phyloP scores from a whole-genome alignment of 2,888 invertebrate species.

The Lagria hirta region DNA sequence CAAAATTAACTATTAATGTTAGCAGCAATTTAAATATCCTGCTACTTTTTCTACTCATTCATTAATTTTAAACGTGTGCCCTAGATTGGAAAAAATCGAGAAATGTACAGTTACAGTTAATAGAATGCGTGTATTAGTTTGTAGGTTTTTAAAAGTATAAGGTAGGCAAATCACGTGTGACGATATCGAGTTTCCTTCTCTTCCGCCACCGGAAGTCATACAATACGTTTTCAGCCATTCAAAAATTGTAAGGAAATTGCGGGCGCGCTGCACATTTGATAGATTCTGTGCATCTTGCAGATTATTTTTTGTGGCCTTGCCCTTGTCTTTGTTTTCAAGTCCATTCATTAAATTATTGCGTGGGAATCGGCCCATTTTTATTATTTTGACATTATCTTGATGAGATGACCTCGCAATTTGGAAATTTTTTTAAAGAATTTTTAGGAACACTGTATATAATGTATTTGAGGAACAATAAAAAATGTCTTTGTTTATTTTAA shows the following conservation, averaged over 20 bases:
- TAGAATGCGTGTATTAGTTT: too few species aligned
- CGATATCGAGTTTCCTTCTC: slow-evolving; percentile 45
- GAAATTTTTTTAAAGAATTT: too few species aligned
- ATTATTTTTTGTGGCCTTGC: slow-evolving; percentile 12
- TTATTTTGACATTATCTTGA: too few species aligned
- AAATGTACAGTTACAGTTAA: too few species aligned
- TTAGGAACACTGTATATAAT: too few species aligned
- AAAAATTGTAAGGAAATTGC: slow-evolving; percentile 7
- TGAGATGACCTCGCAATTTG: too few species aligned
- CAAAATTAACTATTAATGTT: slow-evolving; percentile 20
- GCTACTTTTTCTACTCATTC: slow-evolving; percentile 3
- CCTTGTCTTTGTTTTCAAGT: slow-evolving; percentile 12
- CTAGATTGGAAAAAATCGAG: too few species aligned
- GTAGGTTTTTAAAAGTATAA: slow-evolving; percentile 27
- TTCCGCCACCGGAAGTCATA: slow-evolving; percentile 39
- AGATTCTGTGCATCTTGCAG: slow-evolving; percentile 20
- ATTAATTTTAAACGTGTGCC: slow-evolving; percentile 6
- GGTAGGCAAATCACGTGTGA: slow-evolving; percentile 45
- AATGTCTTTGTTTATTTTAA: too few species aligned
- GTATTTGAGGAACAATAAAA: too few species aligned
- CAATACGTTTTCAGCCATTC: slow-evolving; percentile 27
- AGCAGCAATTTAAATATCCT: slow-evolving; percentile 23
- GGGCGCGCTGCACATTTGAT: slow-evolving; percentile 17
- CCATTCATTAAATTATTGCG: slow-evolving; percentile 2
- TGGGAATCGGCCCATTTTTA: slow-evolving; percentile 12